Evolutionary conservation across 2,797 vertebrate species (phyloP).

Genomic region (Chaunax sp.): DNA sequence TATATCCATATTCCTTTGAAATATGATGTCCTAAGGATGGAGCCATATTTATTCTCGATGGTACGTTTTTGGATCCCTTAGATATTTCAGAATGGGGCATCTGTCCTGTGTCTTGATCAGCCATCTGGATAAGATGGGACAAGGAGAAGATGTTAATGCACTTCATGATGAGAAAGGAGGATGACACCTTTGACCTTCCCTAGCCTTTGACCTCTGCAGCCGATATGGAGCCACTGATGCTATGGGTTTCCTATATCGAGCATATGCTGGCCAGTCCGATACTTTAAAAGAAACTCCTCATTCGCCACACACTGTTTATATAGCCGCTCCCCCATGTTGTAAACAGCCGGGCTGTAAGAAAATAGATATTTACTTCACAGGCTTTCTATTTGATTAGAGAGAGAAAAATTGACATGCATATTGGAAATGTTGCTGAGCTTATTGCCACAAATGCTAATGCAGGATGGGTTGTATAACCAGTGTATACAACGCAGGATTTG

Average conservation of each 20-base stretch:
- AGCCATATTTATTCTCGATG: constrained; percentile 82
- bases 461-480: constrained; percentile 35
- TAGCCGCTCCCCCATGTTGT: constrained; percentile 67
- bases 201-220: constrained; percentile 84
- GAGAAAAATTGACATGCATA: constrained; percentile 71
- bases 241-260: constrained; percentile 85
- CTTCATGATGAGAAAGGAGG: constrained; percentile 86
- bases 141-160: constrained; percentile 85
- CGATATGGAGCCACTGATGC: constrained; percentile 79
- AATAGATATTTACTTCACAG: constrained; percentile 81
- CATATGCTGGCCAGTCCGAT: constrained; percentile 82
- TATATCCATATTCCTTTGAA: constrained; percentile 81
- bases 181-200: constrained; percentile 85
- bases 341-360: constrained; percentile 74
- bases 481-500: constrained; percentile 1
- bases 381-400: constrained; percentile 83
- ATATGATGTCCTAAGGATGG: constrained; percentile 83
- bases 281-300: constrained; percentile 83
- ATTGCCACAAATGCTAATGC: constrained; percentile 66
- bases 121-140: constrained; percentile 84
- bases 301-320: constrained; percentile 77
- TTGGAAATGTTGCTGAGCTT: constrained; percentile 56
- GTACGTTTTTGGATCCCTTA: constrained; percentile 76
- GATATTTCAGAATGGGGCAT: constrained; percentile 79
- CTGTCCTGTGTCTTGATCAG: constrained; percentile 71